phyloP scores from a whole-genome alignment of 1,140 invertebrate genomes.

The Bombus difficillimus region DNA sequence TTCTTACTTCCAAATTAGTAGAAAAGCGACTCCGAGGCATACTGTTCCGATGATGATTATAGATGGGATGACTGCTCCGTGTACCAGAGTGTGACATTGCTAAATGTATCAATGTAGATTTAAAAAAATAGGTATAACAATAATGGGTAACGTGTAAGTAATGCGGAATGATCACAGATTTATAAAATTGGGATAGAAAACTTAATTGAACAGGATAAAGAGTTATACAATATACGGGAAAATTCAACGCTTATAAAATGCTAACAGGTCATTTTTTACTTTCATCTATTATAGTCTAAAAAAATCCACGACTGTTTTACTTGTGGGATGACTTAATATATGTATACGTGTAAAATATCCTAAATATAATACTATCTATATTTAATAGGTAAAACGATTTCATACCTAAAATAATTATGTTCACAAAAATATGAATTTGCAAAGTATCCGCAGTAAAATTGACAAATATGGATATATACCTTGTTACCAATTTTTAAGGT shows the following conservation, averaged over 20 bases:
- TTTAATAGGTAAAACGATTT: neutral
- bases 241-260: neutral
- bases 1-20: constrained; percentile 61
- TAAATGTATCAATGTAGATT: neutral
- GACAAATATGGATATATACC: constrained; percentile 28
- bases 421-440: neutral
- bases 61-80: constrained; percentile 13
- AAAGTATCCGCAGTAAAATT: neutral
- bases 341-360: neutral
- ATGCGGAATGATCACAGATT: neutral
- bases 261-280: no score
- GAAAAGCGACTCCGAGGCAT: neutral
- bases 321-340: no score
- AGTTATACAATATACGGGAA: no score
- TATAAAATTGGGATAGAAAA: neutral
- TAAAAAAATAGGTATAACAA: neutral
- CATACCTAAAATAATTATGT: no score
- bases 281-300: neutral
- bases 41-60: neutral
- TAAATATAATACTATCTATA: neutral
- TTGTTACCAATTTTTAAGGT: constrained; percentile 63
- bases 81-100: constrained; percentile 29
- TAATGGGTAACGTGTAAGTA: no score
- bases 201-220: neutral
- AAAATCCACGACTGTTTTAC: neutral